phyloP scores from a whole-genome alignment of 1,140 invertebrate species.

The Caerostris extrusa region DNA sequence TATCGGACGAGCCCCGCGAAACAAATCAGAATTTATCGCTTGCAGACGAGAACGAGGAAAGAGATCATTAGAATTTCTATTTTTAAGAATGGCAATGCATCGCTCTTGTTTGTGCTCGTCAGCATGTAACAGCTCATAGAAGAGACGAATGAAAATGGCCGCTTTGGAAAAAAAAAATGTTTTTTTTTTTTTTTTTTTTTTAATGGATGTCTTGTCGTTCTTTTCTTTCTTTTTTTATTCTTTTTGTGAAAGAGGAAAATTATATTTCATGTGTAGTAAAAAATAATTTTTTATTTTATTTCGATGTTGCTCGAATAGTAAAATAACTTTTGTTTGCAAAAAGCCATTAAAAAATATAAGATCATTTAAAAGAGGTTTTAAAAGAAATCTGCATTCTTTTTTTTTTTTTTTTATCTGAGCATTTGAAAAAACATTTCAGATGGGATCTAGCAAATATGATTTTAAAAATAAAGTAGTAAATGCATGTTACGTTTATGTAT shows the following conservation, averaged over 20 bases:
- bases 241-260: neutral
- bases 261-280: neutral
- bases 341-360: conserved; percentile 10
- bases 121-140: neutral
- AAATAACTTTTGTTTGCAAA: conserved; percentile 20
- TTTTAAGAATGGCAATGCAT: conserved; percentile 64
- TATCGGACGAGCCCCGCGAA: conserved; percentile 48
- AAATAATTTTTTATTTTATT: neutral
- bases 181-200: neutral
- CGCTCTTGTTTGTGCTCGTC: conserved; percentile 50
- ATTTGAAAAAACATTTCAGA: neutral
- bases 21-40: conserved; percentile 72
- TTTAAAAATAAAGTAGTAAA: neutral
- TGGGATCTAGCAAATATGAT: neutral
- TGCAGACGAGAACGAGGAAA: conserved; percentile 51
- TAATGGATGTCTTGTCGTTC: conserved; percentile 15
- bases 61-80: conserved; percentile 71
- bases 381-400: neutral
- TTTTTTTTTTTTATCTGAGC: neutral
- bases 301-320: neutral
- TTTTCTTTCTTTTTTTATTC: neutral
- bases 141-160: conserved; percentile 15
- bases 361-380: neutral
- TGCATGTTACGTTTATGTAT: neutral
- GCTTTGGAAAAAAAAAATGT: neutral